Evolutionary conservation across 2,113 vertebrate genomes (phyloP).

Genomic region (Chionomys nivalis): DNA sequence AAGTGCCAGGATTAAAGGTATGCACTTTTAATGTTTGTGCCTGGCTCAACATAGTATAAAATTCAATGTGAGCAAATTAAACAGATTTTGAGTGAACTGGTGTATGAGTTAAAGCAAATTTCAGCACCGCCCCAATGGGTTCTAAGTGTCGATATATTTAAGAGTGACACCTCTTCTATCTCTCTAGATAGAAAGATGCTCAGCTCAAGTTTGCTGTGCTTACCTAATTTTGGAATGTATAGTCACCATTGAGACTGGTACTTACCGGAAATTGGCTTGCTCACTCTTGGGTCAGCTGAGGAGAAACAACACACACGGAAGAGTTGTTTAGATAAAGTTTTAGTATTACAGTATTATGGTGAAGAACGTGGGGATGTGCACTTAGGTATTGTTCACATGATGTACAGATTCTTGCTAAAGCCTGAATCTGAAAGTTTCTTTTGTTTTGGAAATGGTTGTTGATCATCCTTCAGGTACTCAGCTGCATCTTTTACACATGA

Average conservation of each 20-base stretch:
- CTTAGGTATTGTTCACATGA: slow-evolving; percentile 63
- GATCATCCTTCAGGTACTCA: background rate
- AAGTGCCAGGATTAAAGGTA: too few species aligned
- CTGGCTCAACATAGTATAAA: background rate
- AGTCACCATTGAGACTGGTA: background rate
- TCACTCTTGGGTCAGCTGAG: slow-evolving; percentile 96
- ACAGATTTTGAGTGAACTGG: slow-evolving; percentile 70
- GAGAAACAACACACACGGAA: slow-evolving; percentile 76
- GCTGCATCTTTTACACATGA: background rate
- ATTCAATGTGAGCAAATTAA: slow-evolving; percentile 35
- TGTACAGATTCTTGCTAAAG: background rate
- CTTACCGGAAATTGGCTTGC: slow-evolving; percentile 93
- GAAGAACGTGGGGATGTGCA: slow-evolving; percentile 26
- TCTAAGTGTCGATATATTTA: slow-evolving; percentile 15
- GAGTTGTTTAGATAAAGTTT: slow-evolving; percentile 58
- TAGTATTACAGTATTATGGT: slow-evolving; percentile 38
- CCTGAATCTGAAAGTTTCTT: slow-evolving; percentile 11
- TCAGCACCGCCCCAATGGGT: slow-evolving; percentile 47
- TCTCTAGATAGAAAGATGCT: slow-evolving; percentile 66
- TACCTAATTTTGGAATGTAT: slow-evolving; percentile 32
- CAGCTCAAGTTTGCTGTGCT: slow-evolving; percentile 47
- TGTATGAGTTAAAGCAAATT: slow-evolving; percentile 68
- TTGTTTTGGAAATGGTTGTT: slow-evolving; percentile 19
- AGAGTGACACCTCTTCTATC: background rate
- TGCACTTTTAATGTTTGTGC: too few species aligned